These are phyloP conservation scores for Pangasianodon hypophthalmus DNA, from an alignment of 2,113 vertebrate genomes.

Conservation along the genomic window DNA sequence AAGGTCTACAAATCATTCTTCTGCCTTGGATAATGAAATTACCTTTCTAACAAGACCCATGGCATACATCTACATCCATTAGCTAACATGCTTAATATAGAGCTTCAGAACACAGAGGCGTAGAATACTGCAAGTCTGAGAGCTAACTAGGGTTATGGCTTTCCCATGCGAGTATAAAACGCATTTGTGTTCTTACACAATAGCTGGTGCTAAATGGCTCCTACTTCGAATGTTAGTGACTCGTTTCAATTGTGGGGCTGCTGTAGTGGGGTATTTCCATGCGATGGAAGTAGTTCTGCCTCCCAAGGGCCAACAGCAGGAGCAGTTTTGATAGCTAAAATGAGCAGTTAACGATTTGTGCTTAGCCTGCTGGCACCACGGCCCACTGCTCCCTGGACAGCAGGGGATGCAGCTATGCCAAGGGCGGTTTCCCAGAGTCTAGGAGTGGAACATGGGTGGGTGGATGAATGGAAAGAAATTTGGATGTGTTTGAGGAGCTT, in stretches of 20 bases:
- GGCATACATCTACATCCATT: conserved; percentile 2
- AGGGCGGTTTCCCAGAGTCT: conserved; percentile 29
- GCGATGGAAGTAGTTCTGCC: conserved; percentile 41
- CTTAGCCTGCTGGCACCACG: conserved; percentile 1
- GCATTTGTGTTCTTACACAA: not conserved
- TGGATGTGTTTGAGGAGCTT: conserved; percentile 12
- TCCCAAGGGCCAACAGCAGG: conserved; percentile 17
- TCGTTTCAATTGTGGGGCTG: conserved; percentile 23
- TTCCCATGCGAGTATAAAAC: not conserved
- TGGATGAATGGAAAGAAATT: not conserved
- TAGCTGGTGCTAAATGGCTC: not conserved
- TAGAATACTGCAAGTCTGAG: not conserved
- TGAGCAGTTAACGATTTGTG: conserved; percentile 35
- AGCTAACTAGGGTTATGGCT: conserved; percentile 7
- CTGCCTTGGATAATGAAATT: not conserved
- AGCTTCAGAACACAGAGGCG: not conserved
- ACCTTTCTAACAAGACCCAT: conserved; percentile 3
- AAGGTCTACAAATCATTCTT: not conserved
- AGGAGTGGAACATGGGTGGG: not conserved
- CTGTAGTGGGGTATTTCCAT: not conserved
- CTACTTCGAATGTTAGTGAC: conserved; percentile 5
- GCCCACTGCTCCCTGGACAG: conserved; percentile 28
- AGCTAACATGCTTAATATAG: conserved; percentile 24
- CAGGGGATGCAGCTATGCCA: conserved; percentile 35
- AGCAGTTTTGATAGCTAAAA: conserved; percentile 31